These are phyloP conservation scores for Sminthopsis crassicaudata DNA, from an alignment of 2,113 vertebrate species.

Conservation along the genomic window DNA sequence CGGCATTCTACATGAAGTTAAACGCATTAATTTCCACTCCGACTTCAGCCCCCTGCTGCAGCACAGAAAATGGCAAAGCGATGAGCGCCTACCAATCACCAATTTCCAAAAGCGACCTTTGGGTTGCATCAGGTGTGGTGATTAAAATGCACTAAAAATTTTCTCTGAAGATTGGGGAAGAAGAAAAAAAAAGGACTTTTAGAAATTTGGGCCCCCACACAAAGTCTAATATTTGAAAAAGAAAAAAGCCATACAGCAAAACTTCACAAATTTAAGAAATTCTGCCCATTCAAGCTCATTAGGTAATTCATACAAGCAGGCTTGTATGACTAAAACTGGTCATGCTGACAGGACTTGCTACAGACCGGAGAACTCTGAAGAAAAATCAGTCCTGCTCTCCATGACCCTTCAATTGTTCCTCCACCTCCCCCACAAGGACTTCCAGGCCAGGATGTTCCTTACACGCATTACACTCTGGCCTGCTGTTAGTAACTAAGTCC, in stretches of 20 bases:
- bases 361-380: not conserved
- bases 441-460: not conserved
- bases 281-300: not conserved
- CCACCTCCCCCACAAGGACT: not conserved
- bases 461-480: not conserved
- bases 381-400: slow-evolving; percentile 31
- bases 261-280: slow-evolving; percentile 42
- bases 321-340: not conserved
- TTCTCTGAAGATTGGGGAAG: slow-evolving; percentile 18
- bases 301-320: slow-evolving; percentile 27
- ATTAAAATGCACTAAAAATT: slow-evolving; percentile 67
- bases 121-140: slow-evolving; percentile 59
- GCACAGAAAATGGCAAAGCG: slow-evolving; percentile 14
- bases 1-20: slow-evolving; percentile 69
- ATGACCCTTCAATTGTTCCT: not conserved
- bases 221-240: slow-evolving; percentile 39
- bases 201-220: slow-evolving; percentile 36
- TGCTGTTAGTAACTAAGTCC: slow-evolving; percentile 19
- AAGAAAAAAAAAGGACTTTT: not conserved
- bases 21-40: slow-evolving; percentile 69
- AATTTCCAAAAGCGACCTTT: slow-evolving; percentile 19
- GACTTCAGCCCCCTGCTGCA: slow-evolving; percentile 44
- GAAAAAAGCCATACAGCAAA: slow-evolving; percentile 33
- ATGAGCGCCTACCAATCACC: slow-evolving; percentile 19
- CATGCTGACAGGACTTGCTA: not conserved